Percentiles rank a stretch among this genome's conserved stretches.
Conservation (phyloP, 2,113 vertebrate genomes). For the Megaceryle torquata region DNA sequence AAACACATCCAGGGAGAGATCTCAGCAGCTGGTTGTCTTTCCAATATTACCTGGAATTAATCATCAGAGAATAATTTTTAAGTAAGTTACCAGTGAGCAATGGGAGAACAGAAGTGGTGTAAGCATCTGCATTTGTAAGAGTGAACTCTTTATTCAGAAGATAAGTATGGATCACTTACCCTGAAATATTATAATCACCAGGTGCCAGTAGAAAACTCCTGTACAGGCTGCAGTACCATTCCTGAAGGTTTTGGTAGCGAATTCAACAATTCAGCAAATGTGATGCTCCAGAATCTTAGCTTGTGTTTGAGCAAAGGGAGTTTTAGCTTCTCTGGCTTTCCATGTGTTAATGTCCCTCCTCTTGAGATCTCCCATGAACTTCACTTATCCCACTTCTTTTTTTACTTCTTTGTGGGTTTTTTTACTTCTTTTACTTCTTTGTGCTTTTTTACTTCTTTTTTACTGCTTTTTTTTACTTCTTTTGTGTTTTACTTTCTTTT, state of each 20-base stretch:
- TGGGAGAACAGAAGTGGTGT: neutral
- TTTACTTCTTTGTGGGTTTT: neutral
- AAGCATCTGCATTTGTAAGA: neutral
- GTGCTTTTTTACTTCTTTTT: neutral
- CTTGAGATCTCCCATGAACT: neutral
- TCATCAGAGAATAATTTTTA: neutral
- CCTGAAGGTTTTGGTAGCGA: neutral
- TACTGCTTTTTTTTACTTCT: neutral
- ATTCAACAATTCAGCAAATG: neutral
- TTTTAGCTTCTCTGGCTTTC: neutral
- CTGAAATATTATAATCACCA: neutral
- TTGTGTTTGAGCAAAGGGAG: fast-evolving
- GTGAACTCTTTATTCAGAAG: neutral
- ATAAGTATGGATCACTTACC: neutral
- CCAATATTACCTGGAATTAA: neutral
- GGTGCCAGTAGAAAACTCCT: neutral
- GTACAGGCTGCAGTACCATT: neutral
- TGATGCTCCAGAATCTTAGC: fast-evolving
- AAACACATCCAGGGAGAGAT: neutral
- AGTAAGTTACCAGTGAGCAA: neutral
- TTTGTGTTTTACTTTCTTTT: neutral
- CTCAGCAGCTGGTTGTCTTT: neutral
- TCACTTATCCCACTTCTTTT: neutral
- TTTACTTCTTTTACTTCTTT: neutral
- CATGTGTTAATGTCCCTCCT: neutral